These are phyloP conservation scores for Microtus richardsoni DNA, from an alignment of 2,113 vertebrate species.

Conservation along the genomic window DNA sequence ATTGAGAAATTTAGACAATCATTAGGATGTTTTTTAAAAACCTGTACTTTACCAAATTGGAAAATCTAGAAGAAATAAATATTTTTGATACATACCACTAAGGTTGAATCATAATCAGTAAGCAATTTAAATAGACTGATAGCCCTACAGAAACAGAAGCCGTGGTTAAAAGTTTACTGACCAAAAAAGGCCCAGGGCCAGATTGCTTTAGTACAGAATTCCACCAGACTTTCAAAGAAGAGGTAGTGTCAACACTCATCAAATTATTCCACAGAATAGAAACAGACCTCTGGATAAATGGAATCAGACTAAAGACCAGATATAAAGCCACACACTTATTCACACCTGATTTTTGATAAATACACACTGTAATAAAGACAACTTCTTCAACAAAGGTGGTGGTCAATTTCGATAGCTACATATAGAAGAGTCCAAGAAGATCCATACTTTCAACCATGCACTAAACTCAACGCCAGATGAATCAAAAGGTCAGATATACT, in stretches of 20 bases:
- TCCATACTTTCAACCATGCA: neutral
- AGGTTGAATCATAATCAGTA: neutral
- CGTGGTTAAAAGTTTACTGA: neutral
- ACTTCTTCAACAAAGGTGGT: neutral
- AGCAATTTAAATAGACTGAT: neutral
- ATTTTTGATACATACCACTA: neutral
- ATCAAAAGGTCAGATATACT: neutral
- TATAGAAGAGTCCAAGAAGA: neutral
- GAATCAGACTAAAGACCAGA: neutral
- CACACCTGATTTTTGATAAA: neutral
- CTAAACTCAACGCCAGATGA: neutral
- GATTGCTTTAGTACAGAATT: neutral
- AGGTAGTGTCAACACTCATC: neutral
- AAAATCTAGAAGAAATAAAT: neutral
- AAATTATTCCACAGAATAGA: neutral
- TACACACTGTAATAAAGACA: neutral
- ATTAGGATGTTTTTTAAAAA: neutral
- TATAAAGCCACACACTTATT: neutral
- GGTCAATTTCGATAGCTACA: neutral
- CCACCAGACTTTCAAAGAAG: neutral
- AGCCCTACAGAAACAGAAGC: neutral
- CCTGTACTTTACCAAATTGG: neutral
- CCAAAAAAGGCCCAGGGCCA: neutral
- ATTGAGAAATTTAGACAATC: neutral
- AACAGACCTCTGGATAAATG: too few species aligned